Conservation (phyloP, 2,888 invertebrate genomes). For the Nemoura dubitans region DNA sequence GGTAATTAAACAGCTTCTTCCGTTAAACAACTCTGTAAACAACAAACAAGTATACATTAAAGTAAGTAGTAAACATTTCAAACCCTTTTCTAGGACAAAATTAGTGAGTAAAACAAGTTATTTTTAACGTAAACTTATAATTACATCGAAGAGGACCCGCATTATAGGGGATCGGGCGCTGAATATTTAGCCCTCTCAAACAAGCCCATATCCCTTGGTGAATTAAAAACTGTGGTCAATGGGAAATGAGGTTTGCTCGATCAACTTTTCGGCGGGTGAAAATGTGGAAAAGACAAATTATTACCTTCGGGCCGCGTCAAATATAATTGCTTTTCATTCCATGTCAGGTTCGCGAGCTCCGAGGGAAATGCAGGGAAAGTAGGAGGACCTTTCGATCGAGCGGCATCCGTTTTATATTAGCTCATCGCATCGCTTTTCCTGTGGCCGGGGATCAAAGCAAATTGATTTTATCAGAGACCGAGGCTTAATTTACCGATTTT, state of each 20-base stretch:
- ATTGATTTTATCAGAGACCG: too few relatives aligned
- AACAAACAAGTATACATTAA: not conserved
- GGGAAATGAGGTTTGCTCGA: not conserved
- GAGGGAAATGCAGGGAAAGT: not conserved
- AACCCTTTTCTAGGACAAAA: not conserved
- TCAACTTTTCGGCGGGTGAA: not conserved
- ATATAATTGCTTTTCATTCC: not conserved
- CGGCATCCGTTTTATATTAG: too few relatives aligned
- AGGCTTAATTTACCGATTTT: too few relatives aligned
- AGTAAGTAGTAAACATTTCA: not conserved
- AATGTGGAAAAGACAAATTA: not conserved
- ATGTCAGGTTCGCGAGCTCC: not conserved
- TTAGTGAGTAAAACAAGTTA: not conserved
- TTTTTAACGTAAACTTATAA: not conserved
- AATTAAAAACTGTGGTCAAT: not conserved
- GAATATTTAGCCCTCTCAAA: not conserved
- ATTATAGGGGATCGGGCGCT: not conserved
- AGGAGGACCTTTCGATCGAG: too few relatives aligned
- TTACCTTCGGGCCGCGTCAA: not conserved
- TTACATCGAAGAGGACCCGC: not conserved
- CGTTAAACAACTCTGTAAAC: not conserved
- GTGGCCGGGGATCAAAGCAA: too few relatives aligned
- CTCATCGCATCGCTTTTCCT: too few relatives aligned
- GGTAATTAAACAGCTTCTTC: not conserved
- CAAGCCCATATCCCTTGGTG: not conserved